Percentiles rank a stretch among this genome's conserved stretches.
Conservation (phyloP, 2,888 invertebrate species). For the Carabus problematicus region DNA sequence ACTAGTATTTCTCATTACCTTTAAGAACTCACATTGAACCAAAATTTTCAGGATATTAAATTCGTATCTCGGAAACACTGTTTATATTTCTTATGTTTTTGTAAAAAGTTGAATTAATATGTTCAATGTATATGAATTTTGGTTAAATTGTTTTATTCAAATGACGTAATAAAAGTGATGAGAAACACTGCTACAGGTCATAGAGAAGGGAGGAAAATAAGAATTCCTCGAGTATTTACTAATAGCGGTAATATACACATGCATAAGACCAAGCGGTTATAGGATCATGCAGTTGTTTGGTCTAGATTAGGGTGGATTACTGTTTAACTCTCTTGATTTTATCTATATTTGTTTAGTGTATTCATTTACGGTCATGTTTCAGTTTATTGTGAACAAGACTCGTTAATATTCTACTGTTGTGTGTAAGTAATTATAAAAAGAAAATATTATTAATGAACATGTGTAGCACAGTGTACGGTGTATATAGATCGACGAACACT, state of each 20-base stretch:
- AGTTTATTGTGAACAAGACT: slow-evolving; percentile 51
- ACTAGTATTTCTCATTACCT: no score
- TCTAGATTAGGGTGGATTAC: slow-evolving; percentile 45
- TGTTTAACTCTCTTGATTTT: slow-evolving; percentile 55
- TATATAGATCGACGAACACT: not conserved
- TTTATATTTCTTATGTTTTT: no score
- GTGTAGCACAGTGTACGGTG: not conserved
- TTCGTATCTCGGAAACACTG: no score
- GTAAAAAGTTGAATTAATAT: no score
- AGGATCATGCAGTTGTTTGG: slow-evolving; percentile 32
- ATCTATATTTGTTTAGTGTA: slow-evolving; percentile 55
- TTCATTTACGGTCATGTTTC: slow-evolving; percentile 55
- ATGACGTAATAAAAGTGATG: no score
- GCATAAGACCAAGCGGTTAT: slow-evolving; percentile 10
- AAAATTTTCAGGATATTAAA: no score
- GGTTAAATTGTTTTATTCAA: no score
- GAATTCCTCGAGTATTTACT: no score
- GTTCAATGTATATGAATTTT: no score
- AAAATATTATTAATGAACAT: not conserved
- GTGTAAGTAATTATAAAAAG: not conserved
- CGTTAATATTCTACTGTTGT: slow-evolving; percentile 13
- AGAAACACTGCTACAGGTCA: no score
- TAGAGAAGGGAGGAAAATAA: no score
- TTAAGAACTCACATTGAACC: no score
- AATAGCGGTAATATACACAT: not conserved